Percentiles rank a stretch among this genome's conserved stretches.
These are phyloP conservation scores for Megalurothrips usitatus DNA, from an alignment of 2,888 invertebrate species.

Conservation along the genomic window DNA sequence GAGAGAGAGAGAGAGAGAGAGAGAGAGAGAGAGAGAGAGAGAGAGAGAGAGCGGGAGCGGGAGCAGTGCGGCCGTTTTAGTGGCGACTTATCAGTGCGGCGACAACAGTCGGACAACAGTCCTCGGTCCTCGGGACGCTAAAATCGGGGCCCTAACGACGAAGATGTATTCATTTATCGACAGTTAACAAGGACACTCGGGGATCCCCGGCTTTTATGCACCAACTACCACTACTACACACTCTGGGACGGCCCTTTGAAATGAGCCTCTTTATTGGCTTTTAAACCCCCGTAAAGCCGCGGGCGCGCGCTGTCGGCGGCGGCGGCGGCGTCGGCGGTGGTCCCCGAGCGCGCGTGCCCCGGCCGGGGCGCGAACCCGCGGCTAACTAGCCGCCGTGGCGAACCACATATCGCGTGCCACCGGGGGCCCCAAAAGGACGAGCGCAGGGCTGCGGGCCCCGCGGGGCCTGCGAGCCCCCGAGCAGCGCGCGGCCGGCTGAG, in stretches of 20 bases:
- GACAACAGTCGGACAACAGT: neutral
- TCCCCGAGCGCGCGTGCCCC: neutral
- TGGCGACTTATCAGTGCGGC: no score
- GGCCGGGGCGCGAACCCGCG: neutral
- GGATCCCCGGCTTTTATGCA: neutral
- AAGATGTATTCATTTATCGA: slow-evolving; percentile 15
- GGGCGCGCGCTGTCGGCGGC: neutral
- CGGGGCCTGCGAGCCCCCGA: neutral
- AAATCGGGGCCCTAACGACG: neutral
- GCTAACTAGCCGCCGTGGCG: neutral
- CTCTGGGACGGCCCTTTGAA: neutral
- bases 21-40: no score
- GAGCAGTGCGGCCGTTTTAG: no score
- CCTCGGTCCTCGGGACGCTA: no score
- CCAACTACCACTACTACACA: neutral
- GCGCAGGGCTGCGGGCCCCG: neutral
- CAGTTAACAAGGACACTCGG: slow-evolving; percentile 17
- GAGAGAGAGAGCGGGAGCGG: neutral
- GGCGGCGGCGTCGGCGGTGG: neutral
- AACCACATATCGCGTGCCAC: no score
- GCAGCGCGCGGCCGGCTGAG: neutral
- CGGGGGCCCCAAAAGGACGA: no score
- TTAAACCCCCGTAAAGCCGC: slow-evolving; percentile 10
- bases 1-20: no score
- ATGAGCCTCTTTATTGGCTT: slow-evolving; percentile 4